phyloP scores from a whole-genome alignment of 1,140 invertebrate species.

The Zaprionus vittiger region DNA sequence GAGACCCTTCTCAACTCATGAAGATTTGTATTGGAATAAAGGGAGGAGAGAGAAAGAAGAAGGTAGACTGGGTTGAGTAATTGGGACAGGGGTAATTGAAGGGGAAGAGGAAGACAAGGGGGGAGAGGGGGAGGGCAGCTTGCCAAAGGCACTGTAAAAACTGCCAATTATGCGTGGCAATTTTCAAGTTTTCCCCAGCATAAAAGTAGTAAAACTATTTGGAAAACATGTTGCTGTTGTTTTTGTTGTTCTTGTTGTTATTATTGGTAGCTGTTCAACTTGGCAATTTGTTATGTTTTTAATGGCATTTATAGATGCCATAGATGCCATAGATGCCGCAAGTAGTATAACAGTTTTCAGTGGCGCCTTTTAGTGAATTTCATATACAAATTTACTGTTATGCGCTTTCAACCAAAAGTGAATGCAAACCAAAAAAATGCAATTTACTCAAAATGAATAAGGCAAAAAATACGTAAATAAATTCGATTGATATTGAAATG shows the following conservation, averaged over 20 bases:
- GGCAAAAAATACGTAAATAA: too few relatives aligned
- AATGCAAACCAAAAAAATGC: background rate
- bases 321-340: background rate
- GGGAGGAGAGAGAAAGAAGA: background rate
- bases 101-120: background rate
- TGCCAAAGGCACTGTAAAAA: constrained; percentile 43
- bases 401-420: background rate
- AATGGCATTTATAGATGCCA: constrained; percentile 8
- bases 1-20: constrained; percentile 39
- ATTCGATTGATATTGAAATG: too few relatives aligned
- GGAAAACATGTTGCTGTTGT: constrained; percentile 41
- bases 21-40: constrained; percentile 47
- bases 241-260: constrained; percentile 11
- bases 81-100: background rate
- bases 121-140: background rate
- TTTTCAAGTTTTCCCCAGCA: constrained; percentile 57
- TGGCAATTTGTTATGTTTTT: constrained; percentile 4
- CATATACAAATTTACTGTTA: background rate
- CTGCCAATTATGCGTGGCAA: constrained; percentile 73
- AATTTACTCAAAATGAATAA: background rate
- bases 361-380: background rate
- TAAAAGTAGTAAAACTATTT: constrained; percentile 63
- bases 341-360: background rate
- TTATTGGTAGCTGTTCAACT: constrained; percentile 5
- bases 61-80: background rate